A percentile compares a stretch with the other conserved stretches of the same genome.
These are phyloP conservation scores for Habropoda laboriosa DNA, from an alignment of 1,140 invertebrate genomes.

Conservation along the genomic window DNA sequence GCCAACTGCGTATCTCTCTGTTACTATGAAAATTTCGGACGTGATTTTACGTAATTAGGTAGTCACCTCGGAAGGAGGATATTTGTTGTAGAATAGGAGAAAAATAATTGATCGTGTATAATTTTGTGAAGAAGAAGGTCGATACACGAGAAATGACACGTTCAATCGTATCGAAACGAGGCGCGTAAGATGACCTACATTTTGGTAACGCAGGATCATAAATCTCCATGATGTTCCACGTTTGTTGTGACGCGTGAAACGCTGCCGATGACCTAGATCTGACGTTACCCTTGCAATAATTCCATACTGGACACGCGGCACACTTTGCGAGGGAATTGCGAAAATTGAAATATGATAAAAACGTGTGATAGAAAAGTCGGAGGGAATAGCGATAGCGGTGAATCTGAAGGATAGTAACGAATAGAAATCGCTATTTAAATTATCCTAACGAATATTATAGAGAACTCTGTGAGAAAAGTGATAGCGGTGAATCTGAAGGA, in stretches of 20 bases:
- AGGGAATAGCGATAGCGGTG: too few species aligned
- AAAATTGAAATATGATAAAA: too few species aligned
- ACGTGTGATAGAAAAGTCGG: too few species aligned
- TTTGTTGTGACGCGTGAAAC: slow-evolving; percentile 53
- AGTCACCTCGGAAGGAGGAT: too few species aligned
- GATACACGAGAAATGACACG: neutral
- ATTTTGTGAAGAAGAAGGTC: neutral
- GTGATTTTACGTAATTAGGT: neutral
- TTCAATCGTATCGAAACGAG: neutral
- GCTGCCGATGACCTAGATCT: slow-evolving; percentile 50
- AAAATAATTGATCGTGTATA: too few species aligned
- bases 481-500: too few species aligned
- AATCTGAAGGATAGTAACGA: too few species aligned
- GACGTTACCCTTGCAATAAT: slow-evolving; percentile 29
- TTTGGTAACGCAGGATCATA: slow-evolving; percentile 33
- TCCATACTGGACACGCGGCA: neutral
- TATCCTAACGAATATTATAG: too few species aligned
- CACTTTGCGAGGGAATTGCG: neutral
- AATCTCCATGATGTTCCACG: slow-evolving; percentile 32
- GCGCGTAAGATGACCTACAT: slow-evolving; percentile 41
- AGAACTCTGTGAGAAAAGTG: too few species aligned
- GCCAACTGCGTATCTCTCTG: neutral
- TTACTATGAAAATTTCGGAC: neutral
- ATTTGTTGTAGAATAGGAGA: too few species aligned
- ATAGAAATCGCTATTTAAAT: too few species aligned